phyloP scores from a whole-genome alignment of 2,797 vertebrate genomes.

The Acanthurus leucopareius region DNA sequence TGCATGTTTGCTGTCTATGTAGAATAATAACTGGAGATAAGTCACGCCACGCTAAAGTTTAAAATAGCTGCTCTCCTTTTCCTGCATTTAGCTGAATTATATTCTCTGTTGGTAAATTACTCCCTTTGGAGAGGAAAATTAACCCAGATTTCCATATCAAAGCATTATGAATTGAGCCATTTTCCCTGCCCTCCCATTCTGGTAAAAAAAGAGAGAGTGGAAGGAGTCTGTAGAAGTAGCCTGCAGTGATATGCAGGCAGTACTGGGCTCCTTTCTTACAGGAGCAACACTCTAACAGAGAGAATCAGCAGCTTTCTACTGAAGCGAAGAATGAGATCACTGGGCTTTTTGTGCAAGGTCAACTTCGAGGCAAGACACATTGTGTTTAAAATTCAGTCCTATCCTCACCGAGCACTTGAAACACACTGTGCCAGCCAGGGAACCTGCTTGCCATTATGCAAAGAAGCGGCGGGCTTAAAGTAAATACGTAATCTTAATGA shows the following conservation, averaged over 20 bases:
- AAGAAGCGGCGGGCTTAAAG: conserved; percentile 82
- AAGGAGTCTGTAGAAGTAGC: conserved; percentile 77
- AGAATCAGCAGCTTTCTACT: conserved; percentile 86
- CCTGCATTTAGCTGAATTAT: conserved; percentile 82
- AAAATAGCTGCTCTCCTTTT: conserved; percentile 54
- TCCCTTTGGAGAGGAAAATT: conserved; percentile 91
- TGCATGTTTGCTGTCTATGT: conserved; percentile 40
- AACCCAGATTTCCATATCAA: conserved; percentile 92
- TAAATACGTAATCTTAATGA: conserved; percentile 87
- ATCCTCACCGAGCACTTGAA: conserved; percentile 78
- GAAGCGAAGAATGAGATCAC: conserved; percentile 87
- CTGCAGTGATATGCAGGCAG: conserved; percentile 85
- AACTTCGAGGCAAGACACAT: conserved; percentile 78
- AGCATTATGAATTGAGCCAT: conserved; percentile 89
- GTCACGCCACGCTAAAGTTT: conserved; percentile 30
- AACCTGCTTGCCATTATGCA: conserved; percentile 83
- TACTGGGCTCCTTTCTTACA: conserved; percentile 80
- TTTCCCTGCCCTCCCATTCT: conserved; percentile 79
- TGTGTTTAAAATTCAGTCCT: conserved; percentile 85
- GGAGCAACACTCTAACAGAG: conserved; percentile 81
- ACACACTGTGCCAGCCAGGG: conserved; percentile 75
- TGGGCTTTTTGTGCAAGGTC: conserved; percentile 86
- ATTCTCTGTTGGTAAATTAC: conserved; percentile 90
- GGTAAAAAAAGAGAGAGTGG: conserved; percentile 77
- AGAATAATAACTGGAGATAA: conserved; percentile 52